These are phyloP conservation scores for Equus quagga DNA, from an alignment of 2,113 vertebrate species.

Conservation along the genomic window DNA sequence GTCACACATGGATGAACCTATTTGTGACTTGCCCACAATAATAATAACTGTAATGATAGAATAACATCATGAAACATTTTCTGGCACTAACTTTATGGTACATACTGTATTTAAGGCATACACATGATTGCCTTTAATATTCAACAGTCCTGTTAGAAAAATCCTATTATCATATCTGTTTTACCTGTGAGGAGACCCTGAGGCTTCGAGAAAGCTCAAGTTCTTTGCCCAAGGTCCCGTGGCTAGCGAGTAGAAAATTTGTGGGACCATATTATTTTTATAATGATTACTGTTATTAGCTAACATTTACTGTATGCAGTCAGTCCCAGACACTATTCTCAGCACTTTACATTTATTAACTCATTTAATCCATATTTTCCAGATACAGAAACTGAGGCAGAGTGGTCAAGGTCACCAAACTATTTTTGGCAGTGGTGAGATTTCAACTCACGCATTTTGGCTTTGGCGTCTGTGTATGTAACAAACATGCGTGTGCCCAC, in stretches of 20 bases:
- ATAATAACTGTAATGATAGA: neutral
- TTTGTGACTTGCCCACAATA: neutral
- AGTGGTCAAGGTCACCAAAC: neutral
- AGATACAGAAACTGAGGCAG: neutral
- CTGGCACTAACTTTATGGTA: neutral
- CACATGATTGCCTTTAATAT: neutral
- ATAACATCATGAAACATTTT: neutral
- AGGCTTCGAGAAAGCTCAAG: neutral
- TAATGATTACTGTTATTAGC: neutral
- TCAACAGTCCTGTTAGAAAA: neutral
- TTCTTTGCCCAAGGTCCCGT: neutral
- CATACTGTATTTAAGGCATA: neutral
- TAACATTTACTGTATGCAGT: neutral
- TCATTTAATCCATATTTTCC: neutral
- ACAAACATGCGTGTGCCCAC: fast-evolving
- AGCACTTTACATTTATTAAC: neutral
- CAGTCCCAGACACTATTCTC: neutral
- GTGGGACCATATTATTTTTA: neutral
- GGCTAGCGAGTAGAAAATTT: neutral
- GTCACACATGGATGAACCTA: neutral
- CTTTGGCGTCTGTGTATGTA: neutral
- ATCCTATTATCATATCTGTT: neutral
- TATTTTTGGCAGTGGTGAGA: neutral
- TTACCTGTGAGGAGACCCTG: neutral
- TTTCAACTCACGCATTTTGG: neutral